A percentile compares a stretch with the other conserved stretches of the same genome.
These are phyloP conservation scores for Thamnophis sirtalis DNA, from an alignment of 2,113 vertebrate species.

Conservation along the genomic window DNA sequence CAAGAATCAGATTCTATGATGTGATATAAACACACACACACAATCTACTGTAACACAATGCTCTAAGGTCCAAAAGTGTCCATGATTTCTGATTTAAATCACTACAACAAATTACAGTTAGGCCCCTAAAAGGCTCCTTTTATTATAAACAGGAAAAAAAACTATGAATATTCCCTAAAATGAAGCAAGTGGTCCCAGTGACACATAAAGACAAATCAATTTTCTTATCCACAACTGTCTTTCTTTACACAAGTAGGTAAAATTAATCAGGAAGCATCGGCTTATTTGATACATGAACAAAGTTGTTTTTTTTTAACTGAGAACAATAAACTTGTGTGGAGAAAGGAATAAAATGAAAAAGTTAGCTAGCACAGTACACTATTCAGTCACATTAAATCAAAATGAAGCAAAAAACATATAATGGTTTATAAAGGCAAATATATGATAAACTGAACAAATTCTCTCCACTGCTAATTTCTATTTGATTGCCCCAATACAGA, in stretches of 20 bases:
- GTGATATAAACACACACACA: neutral
- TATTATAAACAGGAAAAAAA: neutral
- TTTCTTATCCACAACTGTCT: neutral
- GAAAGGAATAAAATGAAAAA: neutral
- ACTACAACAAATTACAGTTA: slow-evolving; percentile 3
- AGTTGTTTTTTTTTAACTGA: neutral
- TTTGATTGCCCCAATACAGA: neutral
- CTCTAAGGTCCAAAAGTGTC: neutral
- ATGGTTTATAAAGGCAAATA: neutral
- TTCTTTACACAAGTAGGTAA: neutral
- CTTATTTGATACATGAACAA: neutral
- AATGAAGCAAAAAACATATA: neutral
- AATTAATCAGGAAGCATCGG: neutral
- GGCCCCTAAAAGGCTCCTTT: neutral
- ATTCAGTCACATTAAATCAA: neutral
- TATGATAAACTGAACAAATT: neutral
- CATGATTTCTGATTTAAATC: neutral
- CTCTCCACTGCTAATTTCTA: neutral
- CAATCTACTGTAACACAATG: neutral
- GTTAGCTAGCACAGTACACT: neutral
- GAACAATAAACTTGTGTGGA: neutral
- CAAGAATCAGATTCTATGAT: neutral
- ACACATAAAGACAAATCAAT: neutral
- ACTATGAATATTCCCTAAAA: neutral
- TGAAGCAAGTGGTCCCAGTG: neutral